Base-by-base conservation (phyloP, 2,113 vertebrate genomes). In the Pachypanchax playfairii region DNA sequence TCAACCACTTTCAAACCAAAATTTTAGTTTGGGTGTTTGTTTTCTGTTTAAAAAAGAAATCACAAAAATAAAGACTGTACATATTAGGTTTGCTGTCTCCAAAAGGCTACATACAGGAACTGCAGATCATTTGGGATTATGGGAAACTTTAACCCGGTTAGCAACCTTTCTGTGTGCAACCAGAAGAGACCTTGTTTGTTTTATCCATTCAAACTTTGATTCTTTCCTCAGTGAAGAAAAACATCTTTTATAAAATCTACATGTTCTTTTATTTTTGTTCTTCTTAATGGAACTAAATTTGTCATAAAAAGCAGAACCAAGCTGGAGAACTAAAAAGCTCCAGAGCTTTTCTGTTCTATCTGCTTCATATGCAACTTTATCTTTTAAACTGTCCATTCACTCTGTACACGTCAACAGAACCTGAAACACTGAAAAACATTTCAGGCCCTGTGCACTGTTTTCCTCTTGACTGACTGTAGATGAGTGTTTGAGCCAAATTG, bases 111-210 rank as follows among this genome's bases (percentile, higher is more conserved):
- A 38, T 50, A 41, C 52, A 65, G 47, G 35, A 44, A 22, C 59
- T 46, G 70, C 48, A 71, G 71, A 72, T 77, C 80, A 85, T 87
- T 80, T 69, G 74, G 79, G 80, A 42, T 66, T 83, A 70, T 83
- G 68, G 63, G 71, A 66, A 83, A 75, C 75, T 77, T 58, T 73
- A 84, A 81, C 80, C 77, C 73, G 62, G 75, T 86, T 84, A 83
- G 80, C 5, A 2, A 72, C 53, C 61, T 70, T 55, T 78, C 63
- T 61, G 48, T 66, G 47, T 65, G 49, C 47, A 39, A 83, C 67
- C 46, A 73, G 53, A 66, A 78, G 75, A 80, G 31, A 73, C 56
- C 64, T 54, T 64, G 64, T 86, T 82, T 67, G 65, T 79, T 82
- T 73, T 31, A 59, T 69, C 59, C 57, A 67, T 46, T 75, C 33